phyloP scores from a whole-genome alignment of 2,113 vertebrate genomes.

The Cyphomyrus plagiostoma region DNA sequence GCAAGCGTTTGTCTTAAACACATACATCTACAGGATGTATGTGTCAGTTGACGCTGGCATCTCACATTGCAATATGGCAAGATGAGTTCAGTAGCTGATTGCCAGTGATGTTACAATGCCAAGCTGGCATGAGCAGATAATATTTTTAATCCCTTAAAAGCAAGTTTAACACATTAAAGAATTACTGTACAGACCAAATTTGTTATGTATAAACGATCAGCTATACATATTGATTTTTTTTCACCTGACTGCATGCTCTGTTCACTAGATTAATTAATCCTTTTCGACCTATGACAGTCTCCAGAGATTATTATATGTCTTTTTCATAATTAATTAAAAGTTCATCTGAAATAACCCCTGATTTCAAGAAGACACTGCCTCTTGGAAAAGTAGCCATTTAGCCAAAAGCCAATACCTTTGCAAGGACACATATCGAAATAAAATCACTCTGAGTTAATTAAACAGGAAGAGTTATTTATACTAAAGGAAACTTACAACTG shows the following conservation, averaged over 20 bases:
- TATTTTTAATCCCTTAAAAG: background rate
- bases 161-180: background rate
- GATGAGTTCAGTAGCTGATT: background rate
- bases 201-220: background rate
- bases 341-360: background rate
- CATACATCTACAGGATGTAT: background rate
- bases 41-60: background rate
- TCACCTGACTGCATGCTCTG: background rate
- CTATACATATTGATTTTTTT: background rate
- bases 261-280: background rate
- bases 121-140: background rate
- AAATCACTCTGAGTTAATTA: background rate
- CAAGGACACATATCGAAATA: background rate
- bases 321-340: background rate
- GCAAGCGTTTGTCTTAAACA: background rate
- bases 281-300: background rate
- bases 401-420: background rate
- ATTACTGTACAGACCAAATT: background rate
- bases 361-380: background rate
- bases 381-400: background rate
- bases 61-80: background rate
- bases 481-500: background rate
- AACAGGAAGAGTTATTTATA: background rate
- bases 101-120: background rate
- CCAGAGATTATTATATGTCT: background rate